A percentile compares a stretch with the other conserved stretches of the same genome.
These are phyloP conservation scores for Proterorhinus semilunaris DNA, from an alignment of 2,113 vertebrate species.

Conservation along the genomic window DNA sequence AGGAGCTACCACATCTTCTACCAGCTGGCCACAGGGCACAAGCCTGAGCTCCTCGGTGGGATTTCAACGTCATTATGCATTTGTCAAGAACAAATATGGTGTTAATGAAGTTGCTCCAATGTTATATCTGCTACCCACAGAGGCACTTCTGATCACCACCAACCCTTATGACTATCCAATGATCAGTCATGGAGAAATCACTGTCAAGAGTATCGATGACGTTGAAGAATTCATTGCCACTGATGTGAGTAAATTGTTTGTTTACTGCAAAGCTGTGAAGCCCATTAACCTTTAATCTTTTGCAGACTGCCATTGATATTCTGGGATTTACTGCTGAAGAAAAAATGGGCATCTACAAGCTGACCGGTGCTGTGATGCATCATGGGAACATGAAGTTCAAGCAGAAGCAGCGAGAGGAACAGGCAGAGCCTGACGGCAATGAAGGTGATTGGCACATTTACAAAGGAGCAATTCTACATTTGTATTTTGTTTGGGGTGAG, in stretches of 20 bases:
- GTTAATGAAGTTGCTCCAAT: neutral
- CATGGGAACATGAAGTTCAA: constrained; percentile 96
- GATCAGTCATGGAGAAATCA: constrained; percentile 88
- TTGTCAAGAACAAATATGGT: too few species aligned
- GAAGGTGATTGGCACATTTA: constrained; percentile 74
- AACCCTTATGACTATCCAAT: constrained; percentile 86
- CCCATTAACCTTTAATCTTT: neutral
- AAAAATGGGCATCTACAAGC: constrained; percentile 83
- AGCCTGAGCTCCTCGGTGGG: constrained; percentile 67
- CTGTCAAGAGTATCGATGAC: constrained; percentile 88
- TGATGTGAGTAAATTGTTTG: constrained; percentile 74
- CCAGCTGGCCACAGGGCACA: constrained; percentile 72
- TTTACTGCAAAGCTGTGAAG: neutral
- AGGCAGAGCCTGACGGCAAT: constrained; percentile 86
- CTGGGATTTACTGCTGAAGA: constrained; percentile 84
- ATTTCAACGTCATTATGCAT: neutral
- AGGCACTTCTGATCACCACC: constrained; percentile 84
- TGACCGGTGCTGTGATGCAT: constrained; percentile 88
- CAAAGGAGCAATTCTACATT: neutral
- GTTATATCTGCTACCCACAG: constrained; percentile 22
- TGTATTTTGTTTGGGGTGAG: neutral
- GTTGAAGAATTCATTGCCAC: constrained; percentile 89
- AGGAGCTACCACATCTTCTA: constrained; percentile 78
- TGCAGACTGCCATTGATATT: constrained; percentile 76
- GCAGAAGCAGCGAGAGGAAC: constrained; percentile 87